phyloP scores from a whole-genome alignment of 2,888 invertebrate species.

The Lamellibrachia columna region DNA sequence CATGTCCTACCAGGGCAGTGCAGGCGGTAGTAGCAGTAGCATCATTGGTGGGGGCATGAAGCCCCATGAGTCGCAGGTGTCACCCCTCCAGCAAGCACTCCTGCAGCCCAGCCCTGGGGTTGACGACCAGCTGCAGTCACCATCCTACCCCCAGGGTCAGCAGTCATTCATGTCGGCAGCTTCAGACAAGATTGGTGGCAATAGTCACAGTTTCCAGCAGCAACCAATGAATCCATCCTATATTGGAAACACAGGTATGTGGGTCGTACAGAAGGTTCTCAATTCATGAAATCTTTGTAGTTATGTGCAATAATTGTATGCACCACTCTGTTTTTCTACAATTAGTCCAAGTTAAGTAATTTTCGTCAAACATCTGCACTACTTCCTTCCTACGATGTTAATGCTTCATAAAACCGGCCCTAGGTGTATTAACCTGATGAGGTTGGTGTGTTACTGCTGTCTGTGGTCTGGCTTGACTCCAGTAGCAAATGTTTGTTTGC shows the following conservation, averaged over 20 bases:
- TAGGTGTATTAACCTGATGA: too few relatives aligned
- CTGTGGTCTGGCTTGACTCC: too few relatives aligned
- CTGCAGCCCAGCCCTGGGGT: background rate
- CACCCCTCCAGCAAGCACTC: conserved; percentile 19
- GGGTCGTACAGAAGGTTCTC: too few relatives aligned
- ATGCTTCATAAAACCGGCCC: too few relatives aligned
- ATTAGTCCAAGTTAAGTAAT: too few relatives aligned
- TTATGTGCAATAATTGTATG: too few relatives aligned
- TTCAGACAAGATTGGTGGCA: background rate
- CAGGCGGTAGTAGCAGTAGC: background rate
- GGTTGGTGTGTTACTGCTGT: too few relatives aligned
- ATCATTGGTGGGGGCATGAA: background rate
- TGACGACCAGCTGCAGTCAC: background rate
- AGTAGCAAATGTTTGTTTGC: too few relatives aligned
- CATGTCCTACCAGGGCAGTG: conserved; percentile 17
- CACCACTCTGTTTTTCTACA: too few relatives aligned
- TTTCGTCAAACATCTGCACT: too few relatives aligned
- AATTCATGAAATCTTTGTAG: too few relatives aligned
- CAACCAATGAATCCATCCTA: background rate
- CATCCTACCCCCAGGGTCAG: background rate
- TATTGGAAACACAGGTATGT: background rate
- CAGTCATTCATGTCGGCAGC: background rate
- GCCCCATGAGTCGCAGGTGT: background rate
- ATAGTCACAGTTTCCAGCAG: background rate
- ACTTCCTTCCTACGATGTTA: too few relatives aligned